Evolutionary conservation across 2,888 invertebrate genomes (phyloP).

Genomic region (Torymus texanus): DNA sequence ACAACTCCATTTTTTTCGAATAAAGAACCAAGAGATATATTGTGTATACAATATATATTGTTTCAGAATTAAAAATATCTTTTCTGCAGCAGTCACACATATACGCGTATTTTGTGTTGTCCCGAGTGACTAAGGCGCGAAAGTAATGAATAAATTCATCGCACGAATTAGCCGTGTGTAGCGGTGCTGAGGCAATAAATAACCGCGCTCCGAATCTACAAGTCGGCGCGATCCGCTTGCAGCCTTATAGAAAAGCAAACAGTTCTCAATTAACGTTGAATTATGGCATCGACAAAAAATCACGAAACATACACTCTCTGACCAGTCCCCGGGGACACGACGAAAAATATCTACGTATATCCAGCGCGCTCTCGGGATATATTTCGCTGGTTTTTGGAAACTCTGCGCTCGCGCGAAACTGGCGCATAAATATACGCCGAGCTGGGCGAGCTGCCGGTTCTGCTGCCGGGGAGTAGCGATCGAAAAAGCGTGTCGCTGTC

Average conservation of each 20-base stretch:
- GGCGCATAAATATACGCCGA: conserved; percentile 18
- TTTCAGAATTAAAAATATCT: no score
- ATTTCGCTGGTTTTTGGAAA: conserved; percentile 26
- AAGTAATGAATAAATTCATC: conserved; percentile 52
- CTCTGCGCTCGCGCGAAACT: neutral
- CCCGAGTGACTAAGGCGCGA: conserved; percentile 8
- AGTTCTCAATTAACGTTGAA: conserved; percentile 52
- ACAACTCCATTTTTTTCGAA: no score
- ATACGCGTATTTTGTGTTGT: neutral
- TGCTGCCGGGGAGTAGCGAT: conserved; percentile 45
- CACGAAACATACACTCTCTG: conserved; percentile 19
- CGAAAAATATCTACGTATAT: conserved; percentile 8
- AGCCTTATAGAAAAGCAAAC: conserved; percentile 44
- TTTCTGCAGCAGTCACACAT: neutral
- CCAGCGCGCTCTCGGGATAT: neutral
- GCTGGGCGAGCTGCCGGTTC: conserved; percentile 7
- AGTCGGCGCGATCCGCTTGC: conserved; percentile 3
- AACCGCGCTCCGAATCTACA: conserved; percentile 26
- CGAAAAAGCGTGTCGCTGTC: conserved; percentile 51
- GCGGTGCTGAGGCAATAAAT: conserved; percentile 19
- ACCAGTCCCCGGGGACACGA: neutral
- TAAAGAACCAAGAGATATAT: no score
- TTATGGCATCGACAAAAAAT: conserved; percentile 50
- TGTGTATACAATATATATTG: no score
- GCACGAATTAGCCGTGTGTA: conserved; percentile 39